Base-by-base conservation (phyloP, 2,797 vertebrate genomes). In the Lacerta viridis region DNA sequence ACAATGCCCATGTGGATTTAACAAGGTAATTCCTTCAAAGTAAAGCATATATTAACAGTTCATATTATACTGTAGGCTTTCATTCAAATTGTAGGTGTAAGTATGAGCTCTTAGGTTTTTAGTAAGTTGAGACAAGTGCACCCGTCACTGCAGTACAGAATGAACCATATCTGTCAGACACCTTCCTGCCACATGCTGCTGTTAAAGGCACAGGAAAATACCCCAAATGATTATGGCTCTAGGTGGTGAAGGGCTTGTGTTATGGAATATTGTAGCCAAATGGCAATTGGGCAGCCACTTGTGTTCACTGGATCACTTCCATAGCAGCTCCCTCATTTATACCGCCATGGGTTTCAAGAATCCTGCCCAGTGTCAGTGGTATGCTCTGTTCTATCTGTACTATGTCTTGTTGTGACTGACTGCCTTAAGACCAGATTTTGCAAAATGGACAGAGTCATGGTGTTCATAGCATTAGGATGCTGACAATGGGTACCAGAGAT, bases 1-100 rank as follows among this genome's bases (percentile, higher is more conserved):
- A 99, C 95, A 98, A 99, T 95, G 98, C 99, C 0, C 99, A 99
- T 0, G 97, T 99, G 18, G 98, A 99, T 96, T 97, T 99, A 92
- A 99, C 98, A 50, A 99, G 99, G 99, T 99, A 96, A 92, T 86
- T 94, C 90, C 84, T 91, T 92, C 74, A 11, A 1, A 90, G 71
- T 92, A 69, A 90, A 79, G 74, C 80, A 68, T 29, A 7, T 85
- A 10, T 84, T 74, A 90, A 18, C 27, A 2, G 33, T 86, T 64
- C 46, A 17, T 74, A 69, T 6, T 17, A 78, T 69, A 9, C n/a
- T 36, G 17, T 46, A 36, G 66, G 66, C 33, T 80, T 86, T 80
- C 25, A 61, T 61, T 79, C 46, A 84, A 27, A 78, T 79, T 36
- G 43, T 72, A 71, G 20, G 7, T 4, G 36, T 6, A 18, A 75